These are phyloP conservation scores for Dasysyrphus albostriatus DNA, from an alignment of 2,888 invertebrate species.

Conservation along the genomic window DNA sequence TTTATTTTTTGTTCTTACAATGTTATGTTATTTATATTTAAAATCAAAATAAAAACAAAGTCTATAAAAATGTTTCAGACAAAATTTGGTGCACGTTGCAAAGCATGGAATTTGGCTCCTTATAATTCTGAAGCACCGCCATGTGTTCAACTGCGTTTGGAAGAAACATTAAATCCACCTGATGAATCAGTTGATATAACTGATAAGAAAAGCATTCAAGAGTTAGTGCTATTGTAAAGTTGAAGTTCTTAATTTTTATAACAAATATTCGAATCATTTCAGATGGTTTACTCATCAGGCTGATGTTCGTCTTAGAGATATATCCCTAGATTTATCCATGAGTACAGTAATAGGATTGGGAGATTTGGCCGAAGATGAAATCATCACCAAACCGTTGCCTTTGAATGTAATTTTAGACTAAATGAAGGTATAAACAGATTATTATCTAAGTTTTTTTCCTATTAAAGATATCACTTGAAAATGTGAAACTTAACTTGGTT, in stretches of 20 bases:
- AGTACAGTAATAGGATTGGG: constrained; percentile 92
- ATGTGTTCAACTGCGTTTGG: constrained; percentile 86
- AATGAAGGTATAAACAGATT: background rate
- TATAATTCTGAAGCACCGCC: constrained; percentile 85
- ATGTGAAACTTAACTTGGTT: constrained; percentile 89
- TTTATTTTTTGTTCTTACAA: constrained; percentile 1
- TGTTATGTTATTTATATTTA: background rate
- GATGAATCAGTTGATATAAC: constrained; percentile 78
- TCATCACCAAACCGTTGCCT: constrained; percentile 91
- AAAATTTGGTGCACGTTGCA: constrained; percentile 92
- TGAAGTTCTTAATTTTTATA: background rate
- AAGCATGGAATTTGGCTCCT: constrained; percentile 91
- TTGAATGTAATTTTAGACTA: constrained; percentile 86
- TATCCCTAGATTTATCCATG: constrained; percentile 89
- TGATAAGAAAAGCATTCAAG: constrained; percentile 82
- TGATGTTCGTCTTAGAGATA: constrained; percentile 87
- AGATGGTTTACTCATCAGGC: constrained; percentile 85
- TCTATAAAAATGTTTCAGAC: constrained; percentile 85
- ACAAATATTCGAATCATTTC: background rate
- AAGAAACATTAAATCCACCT: constrained; percentile 85
- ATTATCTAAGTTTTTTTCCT: constrained; percentile 79
- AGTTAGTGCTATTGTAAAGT: constrained; percentile 76
- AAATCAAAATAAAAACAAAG: background rate
- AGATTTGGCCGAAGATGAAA: constrained; percentile 95
- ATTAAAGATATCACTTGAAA: constrained; percentile 90